Evolutionary conservation across 2,888 invertebrate genomes (phyloP).

Genomic region (Hirtodrosophila cameraria): DNA sequence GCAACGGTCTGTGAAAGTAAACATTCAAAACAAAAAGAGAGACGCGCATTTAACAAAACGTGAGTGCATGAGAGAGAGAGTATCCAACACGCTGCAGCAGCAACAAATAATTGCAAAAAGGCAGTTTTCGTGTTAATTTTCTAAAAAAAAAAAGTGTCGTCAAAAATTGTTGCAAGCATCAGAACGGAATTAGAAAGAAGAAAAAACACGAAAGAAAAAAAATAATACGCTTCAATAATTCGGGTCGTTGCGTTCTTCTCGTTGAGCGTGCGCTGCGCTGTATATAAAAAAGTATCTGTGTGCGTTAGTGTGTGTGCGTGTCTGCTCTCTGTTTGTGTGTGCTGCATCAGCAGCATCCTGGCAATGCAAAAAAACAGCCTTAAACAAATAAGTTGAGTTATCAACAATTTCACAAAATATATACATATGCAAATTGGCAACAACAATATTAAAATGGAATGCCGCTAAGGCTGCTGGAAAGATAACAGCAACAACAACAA

Average conservation of each 20-base stretch:
- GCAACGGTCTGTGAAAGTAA: conserved; percentile 29
- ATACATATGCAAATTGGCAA: neutral
- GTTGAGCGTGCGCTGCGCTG: conserved; percentile 47
- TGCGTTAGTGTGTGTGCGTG: conserved; percentile 8
- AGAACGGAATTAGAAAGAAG: too few species aligned
- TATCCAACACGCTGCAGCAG: neutral
- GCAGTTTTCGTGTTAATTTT: neutral
- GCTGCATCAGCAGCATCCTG: conserved; percentile 26
- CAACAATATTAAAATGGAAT: conserved; percentile 28
- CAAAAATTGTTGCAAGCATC: too few species aligned
- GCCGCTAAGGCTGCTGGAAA: conserved; percentile 1
- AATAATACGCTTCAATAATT: conserved; percentile 26
- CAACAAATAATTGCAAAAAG: neutral
- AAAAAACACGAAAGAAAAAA: neutral
- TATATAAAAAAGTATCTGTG: conserved; percentile 10
- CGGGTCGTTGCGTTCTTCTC: conserved; percentile 13
- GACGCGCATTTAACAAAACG: neutral
- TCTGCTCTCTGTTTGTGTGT: conserved; percentile 22
- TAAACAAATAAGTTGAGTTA: conserved; percentile 17
- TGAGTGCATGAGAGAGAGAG: neutral
- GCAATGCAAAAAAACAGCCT: conserved; percentile 16
- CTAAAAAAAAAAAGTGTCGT: conserved; percentile 14
- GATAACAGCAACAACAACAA: neutral
- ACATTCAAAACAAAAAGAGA: conserved; percentile 38
- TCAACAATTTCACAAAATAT: conserved; percentile 5